Conservation (phyloP, 1,140 invertebrate species). For the Lepeophtheirus salmonis region DNA sequence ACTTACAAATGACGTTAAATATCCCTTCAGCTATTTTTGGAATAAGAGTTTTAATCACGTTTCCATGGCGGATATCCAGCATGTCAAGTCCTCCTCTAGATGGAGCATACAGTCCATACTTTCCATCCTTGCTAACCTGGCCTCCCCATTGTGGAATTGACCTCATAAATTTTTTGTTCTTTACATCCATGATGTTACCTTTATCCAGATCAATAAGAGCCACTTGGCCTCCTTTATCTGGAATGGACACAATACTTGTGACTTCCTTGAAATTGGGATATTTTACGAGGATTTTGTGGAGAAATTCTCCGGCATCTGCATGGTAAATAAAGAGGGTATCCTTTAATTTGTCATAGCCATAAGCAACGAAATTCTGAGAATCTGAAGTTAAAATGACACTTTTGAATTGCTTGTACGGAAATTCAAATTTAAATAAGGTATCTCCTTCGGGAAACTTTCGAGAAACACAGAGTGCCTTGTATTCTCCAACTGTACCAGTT, state of each 20-base stretch:
- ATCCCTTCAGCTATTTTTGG: conserved; percentile 72
- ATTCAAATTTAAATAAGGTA: conserved; percentile 56
- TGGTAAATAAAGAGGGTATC: conserved; percentile 67
- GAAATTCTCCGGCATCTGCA: conserved; percentile 53
- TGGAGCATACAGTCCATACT: conserved; percentile 77
- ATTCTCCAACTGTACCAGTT: conserved; percentile 21
- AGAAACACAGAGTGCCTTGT: conserved; percentile 22
- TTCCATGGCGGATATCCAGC: conserved; percentile 49
- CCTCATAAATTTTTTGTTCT: conserved; percentile 32
- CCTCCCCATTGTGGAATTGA: conserved; percentile 35
- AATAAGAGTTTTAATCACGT: conserved; percentile 31
- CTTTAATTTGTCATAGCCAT: conserved; percentile 29
- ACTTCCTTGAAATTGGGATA: conserved; percentile 31
- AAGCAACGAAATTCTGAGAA: conserved; percentile 47
- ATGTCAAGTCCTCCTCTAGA: conserved; percentile 75
- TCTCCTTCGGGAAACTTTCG: conserved; percentile 39
- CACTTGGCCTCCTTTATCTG: conserved; percentile 44
- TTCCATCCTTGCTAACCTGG: conserved; percentile 59
- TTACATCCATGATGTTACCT: conserved; percentile 42
- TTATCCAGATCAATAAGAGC: conserved; percentile 76
- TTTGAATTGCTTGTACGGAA: conserved; percentile 46
- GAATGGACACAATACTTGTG: conserved; percentile 28
- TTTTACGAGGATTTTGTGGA: conserved; percentile 51
- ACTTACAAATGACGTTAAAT: conserved; percentile 80
- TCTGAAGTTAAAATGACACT: conserved; percentile 60